Evolutionary conservation across 2,888 invertebrate species (phyloP), one percentile per base, ranked within the genome.

Genomic region (Anaspis maculata): DNA sequence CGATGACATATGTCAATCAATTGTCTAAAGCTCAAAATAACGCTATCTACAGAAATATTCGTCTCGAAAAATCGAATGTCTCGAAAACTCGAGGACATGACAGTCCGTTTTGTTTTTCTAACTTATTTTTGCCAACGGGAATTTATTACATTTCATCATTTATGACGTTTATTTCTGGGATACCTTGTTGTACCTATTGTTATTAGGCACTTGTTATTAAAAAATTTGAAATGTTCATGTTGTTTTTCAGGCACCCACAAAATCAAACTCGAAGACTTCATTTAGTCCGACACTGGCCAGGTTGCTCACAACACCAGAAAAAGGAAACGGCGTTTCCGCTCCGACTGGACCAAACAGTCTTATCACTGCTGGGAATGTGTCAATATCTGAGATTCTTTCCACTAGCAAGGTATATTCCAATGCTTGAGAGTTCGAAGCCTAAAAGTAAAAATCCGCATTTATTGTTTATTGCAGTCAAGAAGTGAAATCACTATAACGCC

Each of bases 241-340:
- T 14, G 21, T 61, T 60, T 28, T 38, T n/a, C n/a, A 64, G 64
- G 53, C 48, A 35, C 61, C 62, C 29, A 39, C 56, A 10, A 59
- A 52, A 42, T 15, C 48, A 15, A 52, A 55, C 41, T 64, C 63
- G 22, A 68, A 54, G 12, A 73, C 79, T 49, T 76, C 79, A 52
- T 83, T 79, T 68, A 84, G 85, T 53, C 85, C 85, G 45, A 86
- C 86, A 51, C 72, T 86, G 64, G 85, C 85, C 46, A 74, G 83
- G 65, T 73, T 86, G 49, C 71, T 86, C 53, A 86, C 85, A 45
- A 83, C 84, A 38, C 66, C 66, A 3, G 66, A 66, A 50, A 48
- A 54, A 37, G 40, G 46, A n/a, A 44, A 41, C 13, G 45, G 43
- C 13, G 41, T 47, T 2, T 42, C 49, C 16, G 39, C 50, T 4